Percentiles rank a stretch among this genome's conserved stretches.
phyloP scores from a whole-genome alignment of 2,797 vertebrate genomes.

The Chaenodraco wilsoni region DNA sequence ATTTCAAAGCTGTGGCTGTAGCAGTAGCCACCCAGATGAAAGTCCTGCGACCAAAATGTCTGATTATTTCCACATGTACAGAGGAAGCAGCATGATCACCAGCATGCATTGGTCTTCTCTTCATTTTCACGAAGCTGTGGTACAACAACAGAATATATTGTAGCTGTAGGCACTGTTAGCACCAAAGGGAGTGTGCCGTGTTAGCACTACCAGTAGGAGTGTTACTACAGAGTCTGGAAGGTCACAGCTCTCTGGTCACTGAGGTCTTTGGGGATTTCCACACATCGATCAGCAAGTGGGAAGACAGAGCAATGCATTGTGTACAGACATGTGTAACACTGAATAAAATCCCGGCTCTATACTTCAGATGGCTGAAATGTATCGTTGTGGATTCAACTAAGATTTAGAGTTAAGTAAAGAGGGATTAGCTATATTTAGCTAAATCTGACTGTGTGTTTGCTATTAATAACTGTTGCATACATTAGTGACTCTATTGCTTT shows the following conservation, averaged over 20 bases:
- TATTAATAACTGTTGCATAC: not conserved
- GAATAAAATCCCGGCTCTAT: not conserved
- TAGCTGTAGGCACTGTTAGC: constrained; percentile 33
- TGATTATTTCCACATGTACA: constrained; percentile 55
- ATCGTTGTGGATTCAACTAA: not conserved
- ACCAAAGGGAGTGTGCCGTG: constrained; percentile 32
- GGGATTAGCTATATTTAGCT: too few species aligned
- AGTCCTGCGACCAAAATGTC: constrained; percentile 51
- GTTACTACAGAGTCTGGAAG: constrained; percentile 18
- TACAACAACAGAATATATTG: constrained; percentile 11
- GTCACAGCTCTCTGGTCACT: constrained; percentile 30
- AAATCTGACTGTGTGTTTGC: not conserved
- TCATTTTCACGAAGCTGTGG: constrained; percentile 12
- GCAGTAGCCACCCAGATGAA: constrained; percentile 49
- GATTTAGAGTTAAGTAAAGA: not conserved
- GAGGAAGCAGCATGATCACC: constrained; percentile 21
- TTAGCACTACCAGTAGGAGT: constrained; percentile 32
- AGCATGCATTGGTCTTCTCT: constrained; percentile 9
- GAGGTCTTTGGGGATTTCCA: constrained; percentile 46
- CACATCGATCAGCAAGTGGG: constrained; percentile 26
- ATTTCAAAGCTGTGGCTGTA: constrained; percentile 60
- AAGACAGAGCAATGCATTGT: constrained; percentile 29
- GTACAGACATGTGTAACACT: not conserved
- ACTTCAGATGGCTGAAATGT: not conserved
- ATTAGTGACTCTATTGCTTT: not conserved